A percentile compares a stretch with the other conserved stretches of the same genome.
Conservation (phyloP, 1,140 invertebrate species). For the Zophobas morio region DNA sequence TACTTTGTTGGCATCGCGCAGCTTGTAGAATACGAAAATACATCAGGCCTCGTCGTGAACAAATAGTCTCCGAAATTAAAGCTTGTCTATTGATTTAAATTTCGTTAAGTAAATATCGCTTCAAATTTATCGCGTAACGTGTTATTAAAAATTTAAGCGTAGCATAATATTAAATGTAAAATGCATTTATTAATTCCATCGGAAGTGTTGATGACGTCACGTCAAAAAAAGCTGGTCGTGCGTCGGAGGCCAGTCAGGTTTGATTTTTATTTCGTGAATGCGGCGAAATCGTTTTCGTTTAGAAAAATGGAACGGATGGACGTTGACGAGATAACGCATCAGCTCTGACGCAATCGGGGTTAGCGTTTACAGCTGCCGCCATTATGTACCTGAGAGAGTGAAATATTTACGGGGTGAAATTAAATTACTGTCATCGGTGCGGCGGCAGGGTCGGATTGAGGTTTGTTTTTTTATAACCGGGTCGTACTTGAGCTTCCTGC, state of each 20-base stretch:
- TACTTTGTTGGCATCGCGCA: background rate
- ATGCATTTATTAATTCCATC: too few species aligned
- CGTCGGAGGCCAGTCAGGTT: too few species aligned
- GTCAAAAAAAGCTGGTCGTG: too few species aligned
- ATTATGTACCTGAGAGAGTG: slow-evolving; percentile 16
- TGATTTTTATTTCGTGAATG: background rate
- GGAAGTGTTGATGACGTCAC: too few species aligned
- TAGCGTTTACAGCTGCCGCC: slow-evolving; percentile 14
- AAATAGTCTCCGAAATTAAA: too few species aligned
- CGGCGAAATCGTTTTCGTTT: background rate
- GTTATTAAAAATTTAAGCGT: too few species aligned
- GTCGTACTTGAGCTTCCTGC: background rate
- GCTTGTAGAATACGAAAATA: background rate
- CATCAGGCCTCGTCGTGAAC: too few species aligned
- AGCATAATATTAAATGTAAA: too few species aligned
- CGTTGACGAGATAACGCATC: slow-evolving; percentile 36
- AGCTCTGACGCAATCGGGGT: slow-evolving; percentile 21
- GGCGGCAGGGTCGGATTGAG: background rate
- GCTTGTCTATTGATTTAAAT: too few species aligned
- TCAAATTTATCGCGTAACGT: too few species aligned
- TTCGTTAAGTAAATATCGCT: too few species aligned
- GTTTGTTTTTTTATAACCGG: too few species aligned
- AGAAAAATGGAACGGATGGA: slow-evolving; percentile 10
- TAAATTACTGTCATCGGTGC: slow-evolving; percentile 17
- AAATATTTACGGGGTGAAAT: slow-evolving; percentile 28